Conservation (phyloP, 2,888 invertebrate genomes). For the Unio pictorum region DNA sequence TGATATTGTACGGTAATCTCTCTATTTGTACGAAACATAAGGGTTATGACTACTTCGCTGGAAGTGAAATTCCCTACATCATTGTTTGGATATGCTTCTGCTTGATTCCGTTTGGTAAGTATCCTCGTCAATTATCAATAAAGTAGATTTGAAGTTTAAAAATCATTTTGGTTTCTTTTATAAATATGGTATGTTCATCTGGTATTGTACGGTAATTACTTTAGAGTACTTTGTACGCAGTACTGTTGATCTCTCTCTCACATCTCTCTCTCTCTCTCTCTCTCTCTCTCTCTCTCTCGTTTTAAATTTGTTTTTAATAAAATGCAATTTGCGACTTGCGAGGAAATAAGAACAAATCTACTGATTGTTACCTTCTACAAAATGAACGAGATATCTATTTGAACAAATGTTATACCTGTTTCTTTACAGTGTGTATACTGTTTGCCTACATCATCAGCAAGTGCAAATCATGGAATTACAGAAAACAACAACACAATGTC, state of each 20-base stretch:
- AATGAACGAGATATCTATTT: not conserved
- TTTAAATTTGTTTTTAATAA: too few species aligned
- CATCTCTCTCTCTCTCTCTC: not conserved
- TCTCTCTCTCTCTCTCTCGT: not conserved
- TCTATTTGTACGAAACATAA: slow-evolving; percentile 87
- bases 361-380: too few species aligned
- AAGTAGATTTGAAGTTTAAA: too few species aligned
- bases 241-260: too few species aligned
- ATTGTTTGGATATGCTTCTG: slow-evolving; percentile 93
- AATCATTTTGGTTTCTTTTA: too few species aligned
- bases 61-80: slow-evolving; percentile 96
- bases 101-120: slow-evolving; percentile 86
- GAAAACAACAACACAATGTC: slow-evolving; percentile 29
- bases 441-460: slow-evolving; percentile 53
- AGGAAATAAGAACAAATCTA: slow-evolving; percentile 5
- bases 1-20: too few species aligned
- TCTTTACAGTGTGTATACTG: slow-evolving; percentile 57
- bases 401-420: not conserved
- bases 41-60: slow-evolving; percentile 89
- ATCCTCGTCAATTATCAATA: not conserved
- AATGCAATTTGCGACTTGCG: not conserved
- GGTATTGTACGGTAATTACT: too few species aligned
- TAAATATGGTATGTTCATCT: too few species aligned
- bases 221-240: too few species aligned
- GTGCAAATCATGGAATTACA: slow-evolving; percentile 50